phyloP scores from a whole-genome alignment of 2,888 invertebrate species.

The Harpalus rufipes region DNA sequence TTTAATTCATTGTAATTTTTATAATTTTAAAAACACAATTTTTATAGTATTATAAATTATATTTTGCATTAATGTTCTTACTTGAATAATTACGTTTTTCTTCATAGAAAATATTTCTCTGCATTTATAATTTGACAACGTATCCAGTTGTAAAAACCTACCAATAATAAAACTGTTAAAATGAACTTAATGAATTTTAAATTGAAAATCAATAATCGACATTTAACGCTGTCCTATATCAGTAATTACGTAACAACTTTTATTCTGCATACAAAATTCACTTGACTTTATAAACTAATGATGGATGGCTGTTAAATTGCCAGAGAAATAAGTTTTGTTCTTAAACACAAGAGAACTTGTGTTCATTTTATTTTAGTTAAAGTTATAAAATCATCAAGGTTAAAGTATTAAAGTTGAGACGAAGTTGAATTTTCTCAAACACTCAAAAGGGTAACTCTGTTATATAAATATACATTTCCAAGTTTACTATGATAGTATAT shows the following conservation, averaged over 20 bases:
- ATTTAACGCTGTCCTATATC: slow-evolving; percentile 27
- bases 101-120: background rate
- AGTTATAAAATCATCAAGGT: background rate
- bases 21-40: background rate
- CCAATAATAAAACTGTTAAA: slow-evolving; percentile 14
- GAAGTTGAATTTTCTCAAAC: background rate
- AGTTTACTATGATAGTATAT: background rate
- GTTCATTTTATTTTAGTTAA: background rate
- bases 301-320: slow-evolving; percentile 18
- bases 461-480: background rate
- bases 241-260: slow-evolving; percentile 36
- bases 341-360: background rate
- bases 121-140: slow-evolving; percentile 18
- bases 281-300: slow-evolving; percentile 20
- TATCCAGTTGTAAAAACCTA: slow-evolving; percentile 6
- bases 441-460: background rate
- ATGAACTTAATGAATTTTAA: slow-evolving; percentile 53
- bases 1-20: background rate
- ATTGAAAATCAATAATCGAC: slow-evolving; percentile 47
- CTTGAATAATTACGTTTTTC: slow-evolving; percentile 6
- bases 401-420: background rate
- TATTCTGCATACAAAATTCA: slow-evolving; percentile 10
- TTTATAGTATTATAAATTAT: background rate
- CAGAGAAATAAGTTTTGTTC: background rate
- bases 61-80: background rate